phyloP scores from a whole-genome alignment of 1,140 invertebrate genomes.

The Tetranychus cinnabarinus region DNA sequence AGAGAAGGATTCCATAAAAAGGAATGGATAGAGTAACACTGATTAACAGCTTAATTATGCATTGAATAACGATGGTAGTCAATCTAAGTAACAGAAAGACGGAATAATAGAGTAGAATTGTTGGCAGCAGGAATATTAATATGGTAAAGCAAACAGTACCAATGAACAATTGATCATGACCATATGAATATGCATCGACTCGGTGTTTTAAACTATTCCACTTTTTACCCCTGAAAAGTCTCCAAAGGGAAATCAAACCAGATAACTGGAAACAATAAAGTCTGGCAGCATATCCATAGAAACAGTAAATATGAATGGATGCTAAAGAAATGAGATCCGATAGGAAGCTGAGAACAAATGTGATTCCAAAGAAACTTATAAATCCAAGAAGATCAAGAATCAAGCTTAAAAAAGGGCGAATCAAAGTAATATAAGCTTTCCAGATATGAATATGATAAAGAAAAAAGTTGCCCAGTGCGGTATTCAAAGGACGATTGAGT shows the following conservation, averaged over 20 bases:
- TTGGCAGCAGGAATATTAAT: constrained; percentile 62
- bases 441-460: constrained; percentile 76
- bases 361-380: constrained; percentile 30
- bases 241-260: constrained; percentile 46
- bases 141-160: constrained; percentile 71
- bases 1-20: neutral
- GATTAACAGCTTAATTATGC: neutral
- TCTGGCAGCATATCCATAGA: constrained; percentile 82
- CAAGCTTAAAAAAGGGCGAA: constrained; percentile 18
- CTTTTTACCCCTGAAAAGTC: constrained; percentile 72
- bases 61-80: constrained; percentile 2
- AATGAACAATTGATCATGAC: constrained; percentile 61
- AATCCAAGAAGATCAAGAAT: constrained; percentile 6
- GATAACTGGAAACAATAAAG: constrained; percentile 60
- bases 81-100: constrained; percentile 55
- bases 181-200: constrained; percentile 32
- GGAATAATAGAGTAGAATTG: constrained; percentile 63
- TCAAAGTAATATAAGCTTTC: constrained; percentile 32
- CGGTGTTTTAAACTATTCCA: constrained; percentile 52
- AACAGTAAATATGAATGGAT: constrained; percentile 77
- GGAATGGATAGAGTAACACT: neutral
- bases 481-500: constrained; percentile 62
- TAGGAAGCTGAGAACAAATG: constrained; percentile 51
- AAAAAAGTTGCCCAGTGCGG: constrained; percentile 65
- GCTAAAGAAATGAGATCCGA: constrained; percentile 54